Conservation (phyloP, 2,797 vertebrate species). For the Pseudotriccus pelzelni region DNA sequence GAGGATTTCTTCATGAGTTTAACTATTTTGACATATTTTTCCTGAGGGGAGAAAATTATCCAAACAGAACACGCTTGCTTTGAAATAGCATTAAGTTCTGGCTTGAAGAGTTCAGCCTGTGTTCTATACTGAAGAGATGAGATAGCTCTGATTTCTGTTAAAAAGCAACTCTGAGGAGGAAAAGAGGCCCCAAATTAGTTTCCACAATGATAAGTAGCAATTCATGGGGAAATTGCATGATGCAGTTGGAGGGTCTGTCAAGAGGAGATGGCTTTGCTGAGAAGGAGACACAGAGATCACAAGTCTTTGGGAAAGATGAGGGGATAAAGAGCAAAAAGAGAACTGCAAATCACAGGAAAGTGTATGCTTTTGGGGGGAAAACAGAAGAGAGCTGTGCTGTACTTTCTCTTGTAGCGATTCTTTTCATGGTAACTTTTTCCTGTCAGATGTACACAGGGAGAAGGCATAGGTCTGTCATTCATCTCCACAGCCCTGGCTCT, state of each 20-base stretch:
- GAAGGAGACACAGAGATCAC: background rate
- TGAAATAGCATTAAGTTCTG: background rate
- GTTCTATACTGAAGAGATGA: background rate
- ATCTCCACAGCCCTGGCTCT: background rate
- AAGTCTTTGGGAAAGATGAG: background rate
- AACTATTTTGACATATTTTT: background rate
- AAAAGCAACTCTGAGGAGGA: background rate
- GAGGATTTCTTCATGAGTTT: background rate
- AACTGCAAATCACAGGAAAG: background rate
- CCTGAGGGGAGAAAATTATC: background rate
- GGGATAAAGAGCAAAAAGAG: background rate
- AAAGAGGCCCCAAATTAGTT: background rate
- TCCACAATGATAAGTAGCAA: background rate
- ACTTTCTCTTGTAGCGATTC: background rate
- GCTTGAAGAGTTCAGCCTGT: background rate
- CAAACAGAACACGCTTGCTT: background rate
- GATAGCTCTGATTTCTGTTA: background rate
- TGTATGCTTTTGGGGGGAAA: background rate
- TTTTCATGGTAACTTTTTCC: background rate
- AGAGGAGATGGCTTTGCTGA: background rate
- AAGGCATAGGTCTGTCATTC: background rate
- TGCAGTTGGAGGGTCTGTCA: background rate
- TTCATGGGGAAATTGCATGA: background rate
- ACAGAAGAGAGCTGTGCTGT: fast-evolving
- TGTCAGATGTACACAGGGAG: background rate